Conservation (phyloP, 2,888 invertebrate species). For the Phasia obesa region DNA sequence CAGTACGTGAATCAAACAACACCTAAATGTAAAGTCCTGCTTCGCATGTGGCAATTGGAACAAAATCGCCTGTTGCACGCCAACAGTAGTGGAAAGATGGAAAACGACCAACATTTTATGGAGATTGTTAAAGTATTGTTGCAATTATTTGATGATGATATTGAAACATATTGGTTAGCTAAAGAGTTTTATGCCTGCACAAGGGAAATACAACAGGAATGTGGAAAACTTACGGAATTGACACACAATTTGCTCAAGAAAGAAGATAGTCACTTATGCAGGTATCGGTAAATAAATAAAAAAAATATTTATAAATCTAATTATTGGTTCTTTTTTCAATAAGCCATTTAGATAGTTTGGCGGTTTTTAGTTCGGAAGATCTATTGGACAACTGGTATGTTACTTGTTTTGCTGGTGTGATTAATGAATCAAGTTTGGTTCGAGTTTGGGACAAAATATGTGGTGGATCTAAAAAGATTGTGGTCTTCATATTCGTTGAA, state of each 20-base stretch:
- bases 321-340: constrained; percentile 5
- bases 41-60: constrained; percentile 92
- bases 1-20: constrained; percentile 86
- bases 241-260: constrained; percentile 88
- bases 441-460: constrained; percentile 95
- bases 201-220: constrained; percentile 86
- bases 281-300: constrained; percentile 80
- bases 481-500: constrained; percentile 90
- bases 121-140: constrained; percentile 88
- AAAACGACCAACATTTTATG: constrained; percentile 85
- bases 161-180: constrained; percentile 92
- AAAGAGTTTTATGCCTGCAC: constrained; percentile 89
- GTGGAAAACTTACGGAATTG: constrained; percentile 86
- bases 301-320: neutral
- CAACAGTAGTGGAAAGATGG: constrained; percentile 63
- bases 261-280: constrained; percentile 89
- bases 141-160: constrained; percentile 88
- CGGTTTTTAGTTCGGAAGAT: constrained; percentile 83
- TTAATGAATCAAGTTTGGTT: constrained; percentile 89
- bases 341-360: constrained; percentile 86
- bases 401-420: constrained; percentile 91
- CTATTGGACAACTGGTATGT: constrained; percentile 91
- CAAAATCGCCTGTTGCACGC: constrained; percentile 83
- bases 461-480: constrained; percentile 91
- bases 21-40: constrained; percentile 86